A percentile compares a stretch with the other conserved stretches of the same genome.
Evolutionary conservation across 2,113 vertebrate genomes (phyloP).

Genomic region (Speoplatyrhinus poulsoni): DNA sequence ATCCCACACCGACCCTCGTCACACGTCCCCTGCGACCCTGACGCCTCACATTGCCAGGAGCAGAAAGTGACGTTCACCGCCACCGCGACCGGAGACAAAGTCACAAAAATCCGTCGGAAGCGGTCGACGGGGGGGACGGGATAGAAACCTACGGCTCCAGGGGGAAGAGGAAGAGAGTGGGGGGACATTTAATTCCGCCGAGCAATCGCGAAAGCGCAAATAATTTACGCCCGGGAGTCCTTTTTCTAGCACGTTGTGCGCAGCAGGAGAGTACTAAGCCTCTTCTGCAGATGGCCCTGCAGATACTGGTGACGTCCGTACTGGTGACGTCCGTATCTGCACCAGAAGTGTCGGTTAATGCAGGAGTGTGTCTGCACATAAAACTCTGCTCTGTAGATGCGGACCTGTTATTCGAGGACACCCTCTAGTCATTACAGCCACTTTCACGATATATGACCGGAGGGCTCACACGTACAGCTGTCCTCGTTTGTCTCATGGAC

Average conservation of each 20-base stretch:
- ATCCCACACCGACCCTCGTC: slow-evolving; percentile 1
- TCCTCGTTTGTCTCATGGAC: no score
- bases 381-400: no score
- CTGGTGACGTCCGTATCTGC: no score
- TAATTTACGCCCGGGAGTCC: slow-evolving; percentile 27
- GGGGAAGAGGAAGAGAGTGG: not conserved
- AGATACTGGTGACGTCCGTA: slow-evolving; percentile 17
- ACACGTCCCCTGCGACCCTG: not conserved
- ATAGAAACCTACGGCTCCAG: not conserved
- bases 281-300: slow-evolving; percentile 1
- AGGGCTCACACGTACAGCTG: slow-evolving; percentile 19
- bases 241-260: slow-evolving; percentile 13
- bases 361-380: no score
- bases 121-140: slow-evolving; percentile 5
- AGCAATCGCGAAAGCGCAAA: slow-evolving; percentile 50
- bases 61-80: slow-evolving; percentile 16
- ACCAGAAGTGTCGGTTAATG: no score
- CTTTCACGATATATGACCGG: not conserved
- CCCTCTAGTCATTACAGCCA: no score
- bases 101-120: slow-evolving; percentile 1
- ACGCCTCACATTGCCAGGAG: slow-evolving; percentile 7
- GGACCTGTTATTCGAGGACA: no score
- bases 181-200: slow-evolving; percentile 8
- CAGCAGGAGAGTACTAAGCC: slow-evolving; percentile 6
- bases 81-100: slow-evolving; percentile 10